phyloP scores from a whole-genome alignment of 2,797 vertebrate genomes.

The Oreochromis grahami region DNA sequence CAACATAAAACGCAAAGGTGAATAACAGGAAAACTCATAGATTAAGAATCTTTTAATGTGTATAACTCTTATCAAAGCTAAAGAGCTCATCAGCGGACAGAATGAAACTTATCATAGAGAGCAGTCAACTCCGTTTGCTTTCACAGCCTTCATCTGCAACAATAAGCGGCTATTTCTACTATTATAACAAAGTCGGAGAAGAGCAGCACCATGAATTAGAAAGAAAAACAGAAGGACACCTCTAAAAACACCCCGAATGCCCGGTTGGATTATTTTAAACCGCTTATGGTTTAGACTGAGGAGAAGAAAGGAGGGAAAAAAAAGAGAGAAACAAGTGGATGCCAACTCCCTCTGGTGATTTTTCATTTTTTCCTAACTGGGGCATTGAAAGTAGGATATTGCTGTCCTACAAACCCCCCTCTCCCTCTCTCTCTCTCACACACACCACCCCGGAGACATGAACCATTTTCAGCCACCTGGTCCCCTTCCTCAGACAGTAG shows the following conservation, averaged over 20 bases:
- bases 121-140: not conserved
- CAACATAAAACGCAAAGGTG: not conserved
- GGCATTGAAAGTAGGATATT: constrained; percentile 82
- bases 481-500: constrained; percentile 37
- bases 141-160: not conserved
- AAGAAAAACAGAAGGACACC: constrained; percentile 20
- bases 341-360: constrained; percentile 77
- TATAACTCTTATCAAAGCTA: not conserved
- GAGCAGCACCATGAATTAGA: not conserved
- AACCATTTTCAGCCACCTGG: constrained; percentile 82
- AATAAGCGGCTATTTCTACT: not conserved
- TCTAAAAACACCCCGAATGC: constrained; percentile 34
- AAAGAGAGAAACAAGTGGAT: constrained; percentile 29
- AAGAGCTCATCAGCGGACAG: fast-evolving
- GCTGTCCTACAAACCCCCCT: constrained; percentile 79
- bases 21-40: not conserved
- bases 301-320: not conserved
- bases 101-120: not conserved
- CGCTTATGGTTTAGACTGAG: constrained; percentile 7
- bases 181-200: not conserved
- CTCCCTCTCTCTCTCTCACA: constrained; percentile 33
- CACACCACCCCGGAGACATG: constrained; percentile 69
- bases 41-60: no score
- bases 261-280: constrained; percentile 67
- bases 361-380: constrained; percentile 79